A percentile compares a stretch with the other conserved stretches of the same genome.
These are phyloP conservation scores for Cirrhinus mrigala DNA, from an alignment of 2,797 vertebrate genomes.

Conservation along the genomic window DNA sequence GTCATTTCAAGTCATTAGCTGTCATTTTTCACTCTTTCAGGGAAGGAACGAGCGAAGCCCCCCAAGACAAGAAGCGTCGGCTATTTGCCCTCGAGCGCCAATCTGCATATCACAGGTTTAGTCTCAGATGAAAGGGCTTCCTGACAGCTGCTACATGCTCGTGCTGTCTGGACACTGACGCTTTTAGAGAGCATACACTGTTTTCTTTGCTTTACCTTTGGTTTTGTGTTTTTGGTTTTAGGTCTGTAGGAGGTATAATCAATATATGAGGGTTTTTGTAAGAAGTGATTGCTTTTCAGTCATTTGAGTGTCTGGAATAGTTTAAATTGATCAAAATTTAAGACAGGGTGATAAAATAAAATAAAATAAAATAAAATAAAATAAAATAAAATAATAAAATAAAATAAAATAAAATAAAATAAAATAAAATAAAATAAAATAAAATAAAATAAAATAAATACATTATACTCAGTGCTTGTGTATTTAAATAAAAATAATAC, in stretches of 20 bases:
- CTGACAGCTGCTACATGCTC: slow-evolving; percentile 15
- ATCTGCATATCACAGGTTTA: slow-evolving; percentile 24
- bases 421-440: no score
- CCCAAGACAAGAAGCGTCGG: neutral
- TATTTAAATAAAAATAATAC: no score
- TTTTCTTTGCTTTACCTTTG: no score
- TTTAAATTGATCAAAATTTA: neutral
- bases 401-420: no score
- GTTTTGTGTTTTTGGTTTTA: neutral
- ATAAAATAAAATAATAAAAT: no score
- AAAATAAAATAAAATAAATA: no score
- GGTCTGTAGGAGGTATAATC: neutral
- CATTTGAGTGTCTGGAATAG: neutral
- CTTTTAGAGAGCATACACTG: neutral
- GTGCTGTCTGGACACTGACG: neutral
- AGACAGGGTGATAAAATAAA: no score
- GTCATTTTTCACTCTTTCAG: slow-evolving; percentile 35
- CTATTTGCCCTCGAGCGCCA: slow-evolving; percentile 11
- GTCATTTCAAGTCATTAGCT: slow-evolving; percentile 27
- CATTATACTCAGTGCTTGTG: no score
- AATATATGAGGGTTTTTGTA: neutral
- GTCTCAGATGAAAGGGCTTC: slow-evolving; percentile 30
- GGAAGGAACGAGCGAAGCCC: slow-evolving; percentile 4
- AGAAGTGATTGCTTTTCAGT: neutral
- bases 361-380: no score